Conservation (phyloP, 2,797 vertebrate species). For the Acanthurus lineatus region DNA sequence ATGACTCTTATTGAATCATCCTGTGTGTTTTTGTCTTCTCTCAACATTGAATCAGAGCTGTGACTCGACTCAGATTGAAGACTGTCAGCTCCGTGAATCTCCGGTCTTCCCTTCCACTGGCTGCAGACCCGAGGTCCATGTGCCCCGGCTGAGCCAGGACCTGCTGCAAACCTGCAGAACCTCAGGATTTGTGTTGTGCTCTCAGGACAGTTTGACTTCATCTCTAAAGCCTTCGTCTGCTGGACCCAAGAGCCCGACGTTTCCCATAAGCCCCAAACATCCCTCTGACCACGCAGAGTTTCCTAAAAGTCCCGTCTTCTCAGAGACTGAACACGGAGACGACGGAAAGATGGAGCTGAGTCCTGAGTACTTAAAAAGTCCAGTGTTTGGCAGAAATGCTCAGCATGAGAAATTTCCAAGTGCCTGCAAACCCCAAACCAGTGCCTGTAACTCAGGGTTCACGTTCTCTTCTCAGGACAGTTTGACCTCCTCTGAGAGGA, state of each 20-base stretch:
- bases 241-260: constrained; percentile 46
- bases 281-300: not conserved
- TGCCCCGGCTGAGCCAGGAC: constrained; percentile 86
- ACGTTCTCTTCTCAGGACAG: constrained; percentile 64
- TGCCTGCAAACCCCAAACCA: constrained; percentile 4
- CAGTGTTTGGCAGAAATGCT: constrained; percentile 50
- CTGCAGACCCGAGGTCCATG: constrained; percentile 76
- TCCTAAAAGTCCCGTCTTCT: constrained; percentile 27
- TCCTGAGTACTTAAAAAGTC: constrained; percentile 43
- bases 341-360: not conserved
- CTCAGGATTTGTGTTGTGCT: constrained; percentile 70
- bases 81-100: constrained; percentile 39
- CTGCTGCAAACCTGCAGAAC: constrained; percentile 83
- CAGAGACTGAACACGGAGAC: not conserved
- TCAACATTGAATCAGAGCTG: constrained; percentile 52
- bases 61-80: constrained; percentile 66
- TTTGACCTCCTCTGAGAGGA: constrained; percentile 23
- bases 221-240: constrained; percentile 4
- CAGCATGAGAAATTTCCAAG: not conserved
- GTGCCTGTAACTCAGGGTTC: constrained; percentile 40
- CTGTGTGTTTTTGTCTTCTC: not conserved
- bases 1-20: not conserved
- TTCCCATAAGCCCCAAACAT: constrained; percentile 53
- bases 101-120: constrained; percentile 50
- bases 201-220: constrained; percentile 50